phyloP scores from a whole-genome alignment of 2,797 vertebrate species.

The Eulemur rubriventer region DNA sequence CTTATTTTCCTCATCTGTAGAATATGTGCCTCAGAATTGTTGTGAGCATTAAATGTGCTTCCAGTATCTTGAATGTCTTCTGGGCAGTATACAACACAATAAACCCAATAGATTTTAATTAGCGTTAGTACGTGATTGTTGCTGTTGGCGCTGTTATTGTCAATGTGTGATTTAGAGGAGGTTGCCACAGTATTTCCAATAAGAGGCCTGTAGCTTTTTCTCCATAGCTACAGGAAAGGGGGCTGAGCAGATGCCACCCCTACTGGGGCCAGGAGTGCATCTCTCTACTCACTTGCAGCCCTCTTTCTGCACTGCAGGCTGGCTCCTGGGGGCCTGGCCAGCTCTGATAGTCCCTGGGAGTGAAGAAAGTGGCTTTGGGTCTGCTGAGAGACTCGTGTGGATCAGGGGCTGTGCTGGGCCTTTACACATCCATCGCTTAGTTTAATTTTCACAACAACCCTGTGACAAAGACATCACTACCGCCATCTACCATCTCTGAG shows the following conservation, averaged over 20 bases:
- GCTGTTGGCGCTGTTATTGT: not conserved
- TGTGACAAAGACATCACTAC: not conserved
- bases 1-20: not conserved
- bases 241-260: not conserved
- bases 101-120: not conserved
- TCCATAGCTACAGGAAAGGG: not conserved
- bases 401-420: not conserved
- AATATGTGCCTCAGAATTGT: not conserved
- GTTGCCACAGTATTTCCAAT: not conserved
- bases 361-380: not conserved
- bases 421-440: not conserved
- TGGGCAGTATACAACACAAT: not conserved
- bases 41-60: not conserved
- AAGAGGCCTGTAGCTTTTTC: not conserved
- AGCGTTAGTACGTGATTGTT: not conserved
- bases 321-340: not conserved
- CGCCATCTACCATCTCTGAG: not conserved
- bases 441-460: not conserved
- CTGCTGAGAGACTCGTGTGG: not conserved
- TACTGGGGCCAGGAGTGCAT: not conserved
- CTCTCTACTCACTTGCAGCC: not conserved
- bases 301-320: not conserved
- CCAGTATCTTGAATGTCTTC: not conserved
- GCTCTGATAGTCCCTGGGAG: not conserved
- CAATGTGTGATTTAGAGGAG: not conserved